phyloP scores from a whole-genome alignment of 2,888 invertebrate genomes.

The Hermodice carunculata region DNA sequence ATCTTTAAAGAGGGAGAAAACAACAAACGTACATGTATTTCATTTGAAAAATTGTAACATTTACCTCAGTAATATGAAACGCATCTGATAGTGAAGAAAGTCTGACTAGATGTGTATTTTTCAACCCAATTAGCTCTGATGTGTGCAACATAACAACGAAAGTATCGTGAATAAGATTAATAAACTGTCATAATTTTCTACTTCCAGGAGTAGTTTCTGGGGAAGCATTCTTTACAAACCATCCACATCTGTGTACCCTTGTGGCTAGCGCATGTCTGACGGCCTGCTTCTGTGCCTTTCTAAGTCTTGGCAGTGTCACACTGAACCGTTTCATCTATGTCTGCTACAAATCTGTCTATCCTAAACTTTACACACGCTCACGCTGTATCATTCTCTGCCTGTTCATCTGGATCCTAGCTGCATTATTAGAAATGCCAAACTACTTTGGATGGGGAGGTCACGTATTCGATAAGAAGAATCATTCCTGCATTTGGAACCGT shows the following conservation, averaged over 20 bases:
- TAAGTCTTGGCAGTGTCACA: slow-evolving; percentile 53
- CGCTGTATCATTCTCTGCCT: slow-evolving; percentile 48
- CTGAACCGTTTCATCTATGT: slow-evolving; percentile 55
- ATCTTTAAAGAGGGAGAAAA: no score
- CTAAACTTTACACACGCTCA: slow-evolving; percentile 46
- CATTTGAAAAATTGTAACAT: no score
- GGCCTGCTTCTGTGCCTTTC: slow-evolving; percentile 61
- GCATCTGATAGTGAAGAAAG: no score
- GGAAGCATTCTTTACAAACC: slow-evolving; percentile 52
- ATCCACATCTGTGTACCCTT: slow-evolving; percentile 48
- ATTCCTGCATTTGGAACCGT: slow-evolving; percentile 63
- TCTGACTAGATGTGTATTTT: no score
- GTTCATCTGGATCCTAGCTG: slow-evolving; percentile 51
- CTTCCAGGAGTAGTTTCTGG: slow-evolving; percentile 59
- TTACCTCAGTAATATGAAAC: no score
- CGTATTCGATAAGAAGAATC: slow-evolving; percentile 56
- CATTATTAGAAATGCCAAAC: slow-evolving; percentile 56
- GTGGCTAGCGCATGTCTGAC: slow-evolving; percentile 57
- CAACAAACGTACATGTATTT: no score
- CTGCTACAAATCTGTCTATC: slow-evolving; percentile 47
- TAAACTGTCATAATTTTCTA: no score
- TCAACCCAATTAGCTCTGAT: no score
- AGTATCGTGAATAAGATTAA: no score
- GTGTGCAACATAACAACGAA: no score
- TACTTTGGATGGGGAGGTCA: slow-evolving; percentile 59